These are phyloP conservation scores for Diaprepes abbreviatus DNA, from an alignment of 2,888 invertebrate species.

Conservation along the genomic window DNA sequence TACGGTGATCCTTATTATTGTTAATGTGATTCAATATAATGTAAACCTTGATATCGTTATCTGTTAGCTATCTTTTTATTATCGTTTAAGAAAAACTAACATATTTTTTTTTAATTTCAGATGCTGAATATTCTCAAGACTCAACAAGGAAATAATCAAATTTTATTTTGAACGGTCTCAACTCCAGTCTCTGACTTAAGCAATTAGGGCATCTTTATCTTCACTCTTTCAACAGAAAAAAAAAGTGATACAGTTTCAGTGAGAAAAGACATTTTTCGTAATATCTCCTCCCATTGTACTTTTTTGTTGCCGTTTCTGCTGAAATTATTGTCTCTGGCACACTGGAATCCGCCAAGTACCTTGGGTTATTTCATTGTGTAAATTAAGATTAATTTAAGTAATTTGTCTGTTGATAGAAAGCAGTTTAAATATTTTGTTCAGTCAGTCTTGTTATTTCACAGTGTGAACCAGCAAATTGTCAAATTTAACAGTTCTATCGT, in stretches of 20 bases:
- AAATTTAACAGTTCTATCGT: conserved; percentile 10
- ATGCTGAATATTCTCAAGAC: conserved; percentile 60
- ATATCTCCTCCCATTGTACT: not conserved
- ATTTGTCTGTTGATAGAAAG: conserved; percentile 56
- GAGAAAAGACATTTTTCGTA: too few relatives aligned
- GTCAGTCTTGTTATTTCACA: conserved; percentile 50
- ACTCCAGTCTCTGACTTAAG: too few relatives aligned
- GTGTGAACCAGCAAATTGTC: conserved; percentile 18
- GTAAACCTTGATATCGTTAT: not conserved
- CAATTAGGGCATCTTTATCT: too few relatives aligned
- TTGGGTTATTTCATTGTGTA: conserved; percentile 56
- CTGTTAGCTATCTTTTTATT: not conserved
- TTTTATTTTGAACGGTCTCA: not conserved
- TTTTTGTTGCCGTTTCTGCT: conserved; percentile 2
- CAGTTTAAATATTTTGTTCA: conserved; percentile 43
- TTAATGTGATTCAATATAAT: not conserved
- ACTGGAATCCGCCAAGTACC: conserved; percentile 46
- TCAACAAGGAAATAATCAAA: conserved; percentile 23
- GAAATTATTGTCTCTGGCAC: not conserved
- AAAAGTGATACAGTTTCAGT: too few relatives aligned
- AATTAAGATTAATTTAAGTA: conserved; percentile 64
- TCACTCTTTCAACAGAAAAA: too few relatives aligned
- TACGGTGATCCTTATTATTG: not conserved
- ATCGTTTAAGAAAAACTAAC: not conserved
- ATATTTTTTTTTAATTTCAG: conserved; percentile 56